Evolutionary conservation across 2,888 invertebrate species (phyloP), one percentile per base, ranked within the genome.

Genomic region (Nasonovia ribisnigri): DNA sequence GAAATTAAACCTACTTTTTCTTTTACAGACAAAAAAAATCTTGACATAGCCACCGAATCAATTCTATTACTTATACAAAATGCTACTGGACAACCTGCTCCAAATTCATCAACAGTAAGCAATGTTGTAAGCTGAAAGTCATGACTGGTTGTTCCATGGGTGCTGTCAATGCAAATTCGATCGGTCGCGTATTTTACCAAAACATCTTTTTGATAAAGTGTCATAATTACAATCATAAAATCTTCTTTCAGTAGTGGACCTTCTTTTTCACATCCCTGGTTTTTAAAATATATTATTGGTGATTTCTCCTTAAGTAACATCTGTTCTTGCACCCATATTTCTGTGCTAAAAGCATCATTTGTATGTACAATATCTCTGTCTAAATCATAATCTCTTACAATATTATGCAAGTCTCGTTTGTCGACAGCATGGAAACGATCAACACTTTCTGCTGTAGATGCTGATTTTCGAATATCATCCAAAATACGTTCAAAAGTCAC

Each of bases 341-440:
- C 84, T 51, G 84, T 91, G 24, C 84, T 91, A 42, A 84, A 77
- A 48, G 51, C 84, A 0, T 91, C 91, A 91, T 91, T 91, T 84
- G 36, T 84, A 20, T 77, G 84, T 84, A 54, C 54, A 84, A 84
- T 51, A 13, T 84, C 88, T 42, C 88, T 60, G 13, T 84, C 86
- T 20, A 88, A 67, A 16, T 87, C 92, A 57, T 92, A 92, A n/a
- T 92, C 89, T 36, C 57, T 94, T 46, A 87, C 67, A 48, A 94
- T 94, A 46, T 94, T 94, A 57, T 91, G 67, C 24, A 94, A 92
- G 42, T 94, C 92, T 89, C 94, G 92, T 54, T 90, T 88, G 57
- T 90, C 93, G 6, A 93, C 54, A 36, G 93, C 77, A 67, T 94
- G 94, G 43, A 94, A 48, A 84, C 94, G 87, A 26, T 89, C 77